A percentile compares a stretch with the other conserved stretches of the same genome.
Evolutionary conservation across 2,888 invertebrate species (phyloP).

Genomic region (Tricholauxania praeusta): DNA sequence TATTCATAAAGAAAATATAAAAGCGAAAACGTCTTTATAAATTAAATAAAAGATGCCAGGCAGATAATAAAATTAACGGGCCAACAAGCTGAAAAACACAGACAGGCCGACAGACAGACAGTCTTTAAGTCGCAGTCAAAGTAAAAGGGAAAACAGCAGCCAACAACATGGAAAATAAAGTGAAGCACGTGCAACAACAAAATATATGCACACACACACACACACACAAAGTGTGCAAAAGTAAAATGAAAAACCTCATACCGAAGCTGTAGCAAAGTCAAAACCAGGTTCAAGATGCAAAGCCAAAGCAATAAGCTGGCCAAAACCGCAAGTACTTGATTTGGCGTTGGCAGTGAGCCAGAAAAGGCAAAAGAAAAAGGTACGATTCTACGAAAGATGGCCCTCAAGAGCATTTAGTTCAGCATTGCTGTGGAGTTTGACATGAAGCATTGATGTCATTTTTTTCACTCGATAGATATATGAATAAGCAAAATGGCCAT

Average conservation of each 20-base stretch:
- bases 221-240: background rate
- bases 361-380: background rate
- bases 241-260: conserved; percentile 9
- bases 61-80: background rate
- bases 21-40: background rate
- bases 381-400: no score
- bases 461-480: no score
- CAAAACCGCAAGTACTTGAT: conserved; percentile 18
- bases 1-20: conserved; percentile 2
- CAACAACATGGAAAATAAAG: conserved; percentile 16
- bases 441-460: no score
- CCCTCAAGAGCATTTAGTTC: no score
- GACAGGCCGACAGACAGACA: conserved; percentile 18
- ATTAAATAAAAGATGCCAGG: conserved; percentile 6
- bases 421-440: no score
- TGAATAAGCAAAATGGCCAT: no score
- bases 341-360: conserved; percentile 10
- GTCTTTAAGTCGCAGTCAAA: conserved; percentile 19
- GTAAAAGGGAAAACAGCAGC: conserved; percentile 35
- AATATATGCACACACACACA: background rate
- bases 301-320: conserved; percentile 9
- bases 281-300: conserved; percentile 23
- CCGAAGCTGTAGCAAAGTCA: conserved; percentile 3
- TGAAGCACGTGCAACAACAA: conserved; percentile 22
- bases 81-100: background rate